A percentile compares a stretch with the other conserved stretches of the same genome.
phyloP scores from a whole-genome alignment of 2,113 vertebrate genomes.

The Oncorhynchus masou region DNA sequence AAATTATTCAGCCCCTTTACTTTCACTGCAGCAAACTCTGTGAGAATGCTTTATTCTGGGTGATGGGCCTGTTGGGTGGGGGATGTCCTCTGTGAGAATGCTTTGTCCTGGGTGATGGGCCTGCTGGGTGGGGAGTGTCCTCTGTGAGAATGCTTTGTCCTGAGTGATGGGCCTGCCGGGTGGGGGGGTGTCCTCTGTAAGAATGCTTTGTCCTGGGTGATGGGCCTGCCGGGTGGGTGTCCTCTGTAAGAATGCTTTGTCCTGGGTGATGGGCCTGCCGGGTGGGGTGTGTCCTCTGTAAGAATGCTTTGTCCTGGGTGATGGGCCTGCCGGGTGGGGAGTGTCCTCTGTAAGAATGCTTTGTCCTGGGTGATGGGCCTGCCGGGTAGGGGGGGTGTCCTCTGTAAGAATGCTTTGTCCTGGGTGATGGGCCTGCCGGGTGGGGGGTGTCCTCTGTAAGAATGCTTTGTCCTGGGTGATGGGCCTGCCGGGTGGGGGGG shows the following conservation, averaged over 20 bases:
- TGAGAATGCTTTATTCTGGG: constrained; percentile 17
- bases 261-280: constrained; percentile 23
- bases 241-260: constrained; percentile 15
- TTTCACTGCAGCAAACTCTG: no score
- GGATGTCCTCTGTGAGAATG: constrained; percentile 9
- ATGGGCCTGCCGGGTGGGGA: no score
- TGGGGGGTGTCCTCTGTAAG: constrained; percentile 26
- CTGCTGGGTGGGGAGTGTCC: constrained; percentile 30
- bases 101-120: constrained; percentile 37
- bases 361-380: no score
- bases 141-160: constrained; percentile 18
- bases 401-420: no score
- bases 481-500: no score
- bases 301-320: constrained; percentile 30
- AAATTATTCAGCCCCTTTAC: no score
- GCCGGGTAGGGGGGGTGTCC: background rate
- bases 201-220: constrained; percentile 30
- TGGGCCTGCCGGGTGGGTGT: constrained; percentile 33
- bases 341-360: background rate
- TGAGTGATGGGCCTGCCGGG: constrained; percentile 40
- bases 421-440: no score
- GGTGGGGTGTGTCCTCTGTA: constrained; percentile 11
- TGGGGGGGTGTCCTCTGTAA: constrained; percentile 32
- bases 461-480: constrained; percentile 18
- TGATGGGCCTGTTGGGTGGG: constrained; percentile 42